Evolutionary conservation across 35 echinoderm and acorn worm genomes (phyloP).

Genomic region (Acanthaster planci): DNA sequence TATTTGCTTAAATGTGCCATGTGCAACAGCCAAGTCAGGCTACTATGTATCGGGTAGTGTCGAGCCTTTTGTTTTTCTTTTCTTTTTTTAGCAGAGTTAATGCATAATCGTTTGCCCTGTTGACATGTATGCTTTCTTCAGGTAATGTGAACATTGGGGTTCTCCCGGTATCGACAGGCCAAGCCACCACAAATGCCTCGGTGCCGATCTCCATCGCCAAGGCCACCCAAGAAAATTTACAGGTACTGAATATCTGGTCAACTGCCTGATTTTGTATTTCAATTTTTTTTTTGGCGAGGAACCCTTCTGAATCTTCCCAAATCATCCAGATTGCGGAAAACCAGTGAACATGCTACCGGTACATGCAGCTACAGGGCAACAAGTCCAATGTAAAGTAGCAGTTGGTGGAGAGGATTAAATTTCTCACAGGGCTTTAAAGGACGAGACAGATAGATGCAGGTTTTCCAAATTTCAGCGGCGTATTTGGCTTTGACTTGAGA

Average conservation of each 20-base stretch:
- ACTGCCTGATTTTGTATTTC: background rate
- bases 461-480: too few relatives aligned
- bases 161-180: background rate
- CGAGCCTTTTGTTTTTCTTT: too few relatives aligned
- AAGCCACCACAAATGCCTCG: background rate
- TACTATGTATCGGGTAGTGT: too few relatives aligned
- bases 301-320: background rate
- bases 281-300: background rate
- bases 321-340: background rate
- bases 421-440: too few relatives aligned
- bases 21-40: too few relatives aligned
- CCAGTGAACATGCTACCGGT: background rate
- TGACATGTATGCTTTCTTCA: background rate
- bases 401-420: too few relatives aligned
- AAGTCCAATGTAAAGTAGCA: background rate
- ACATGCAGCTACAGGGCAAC: background rate
- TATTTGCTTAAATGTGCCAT: too few relatives aligned
- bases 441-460: too few relatives aligned
- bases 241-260: background rate
- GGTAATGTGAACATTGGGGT: slow-evolving; percentile 12
- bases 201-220: background rate
- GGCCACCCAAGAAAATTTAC: background rate
- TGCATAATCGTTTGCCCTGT: too few relatives aligned
- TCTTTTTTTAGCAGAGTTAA: too few relatives aligned
- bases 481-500: too few relatives aligned